phyloP scores from a whole-genome alignment of 2,888 invertebrate genomes.

The Tricholauxania praeusta region DNA sequence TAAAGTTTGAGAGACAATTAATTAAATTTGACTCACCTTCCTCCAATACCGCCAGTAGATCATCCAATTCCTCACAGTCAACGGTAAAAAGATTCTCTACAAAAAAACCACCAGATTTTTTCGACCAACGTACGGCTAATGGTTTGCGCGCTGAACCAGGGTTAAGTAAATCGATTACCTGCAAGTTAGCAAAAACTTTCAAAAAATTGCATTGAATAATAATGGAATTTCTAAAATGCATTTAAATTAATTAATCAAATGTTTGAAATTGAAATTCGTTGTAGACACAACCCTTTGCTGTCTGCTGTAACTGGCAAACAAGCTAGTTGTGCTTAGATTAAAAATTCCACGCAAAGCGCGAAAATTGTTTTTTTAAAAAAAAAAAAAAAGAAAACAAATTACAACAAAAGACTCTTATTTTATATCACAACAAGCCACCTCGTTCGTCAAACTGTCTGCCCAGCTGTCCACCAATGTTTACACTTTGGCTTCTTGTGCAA shows the following conservation, averaged over 20 bases:
- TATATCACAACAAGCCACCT: too few relatives aligned
- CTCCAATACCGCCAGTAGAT: constrained; percentile 91
- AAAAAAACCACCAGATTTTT: constrained; percentile 92
- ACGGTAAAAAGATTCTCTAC: constrained; percentile 97
- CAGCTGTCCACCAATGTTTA: too few relatives aligned
- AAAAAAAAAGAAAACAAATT: too few relatives aligned
- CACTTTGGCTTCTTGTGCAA: too few relatives aligned
- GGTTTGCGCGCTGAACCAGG: constrained; percentile 82
- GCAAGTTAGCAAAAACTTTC: constrained; percentile 47
- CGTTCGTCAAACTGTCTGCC: too few relatives aligned
- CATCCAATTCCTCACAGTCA: constrained; percentile 93
- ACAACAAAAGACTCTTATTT: too few relatives aligned
- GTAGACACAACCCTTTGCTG: constrained; percentile 1
- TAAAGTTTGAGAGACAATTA: not conserved
- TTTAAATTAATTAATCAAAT: constrained; percentile 1
- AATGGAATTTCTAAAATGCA: constrained; percentile 28
- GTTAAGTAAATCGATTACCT: constrained; percentile 95
- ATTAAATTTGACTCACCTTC: constrained; percentile 76
- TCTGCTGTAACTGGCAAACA: not conserved
- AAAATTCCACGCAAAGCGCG: constrained; percentile 54
- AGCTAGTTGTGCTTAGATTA: constrained; percentile 3
- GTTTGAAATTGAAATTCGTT: constrained; percentile 9
- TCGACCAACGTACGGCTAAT: constrained; percentile 92
- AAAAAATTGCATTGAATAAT: constrained; percentile 30
- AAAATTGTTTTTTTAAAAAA: too few relatives aligned